A percentile compares a stretch with the other conserved stretches of the same genome.
Conservation (phyloP, 2,888 invertebrate species). For the Apomyelois bistriatella region DNA sequence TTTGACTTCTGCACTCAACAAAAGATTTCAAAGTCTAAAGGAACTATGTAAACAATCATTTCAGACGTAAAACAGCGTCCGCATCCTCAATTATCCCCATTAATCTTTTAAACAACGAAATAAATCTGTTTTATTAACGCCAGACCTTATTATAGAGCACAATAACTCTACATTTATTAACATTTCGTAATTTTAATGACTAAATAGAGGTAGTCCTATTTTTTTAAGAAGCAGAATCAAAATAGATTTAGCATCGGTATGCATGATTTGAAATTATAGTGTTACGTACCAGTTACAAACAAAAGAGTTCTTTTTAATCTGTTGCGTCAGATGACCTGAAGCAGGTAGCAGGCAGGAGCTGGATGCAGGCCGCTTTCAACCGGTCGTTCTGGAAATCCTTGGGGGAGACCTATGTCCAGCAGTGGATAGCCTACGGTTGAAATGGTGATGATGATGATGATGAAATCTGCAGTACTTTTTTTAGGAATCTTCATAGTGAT, state of each 20-base stretch:
- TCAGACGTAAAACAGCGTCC: background rate
- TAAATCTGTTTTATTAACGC: conserved; percentile 9
- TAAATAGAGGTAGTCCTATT: background rate
- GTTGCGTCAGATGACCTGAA: no score
- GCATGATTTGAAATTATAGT: no score
- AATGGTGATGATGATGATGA: no score
- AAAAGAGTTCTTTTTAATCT: no score
- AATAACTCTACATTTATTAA: conserved; percentile 4
- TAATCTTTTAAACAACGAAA: background rate
- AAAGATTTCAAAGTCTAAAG: background rate
- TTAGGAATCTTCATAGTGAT: no score
- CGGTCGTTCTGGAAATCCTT: no score
- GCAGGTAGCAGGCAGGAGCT: no score
- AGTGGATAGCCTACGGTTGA: no score
- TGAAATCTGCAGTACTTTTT: no score
- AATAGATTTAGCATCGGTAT: background rate
- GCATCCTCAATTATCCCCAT: background rate
- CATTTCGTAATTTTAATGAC: background rate
- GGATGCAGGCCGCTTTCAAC: no score
- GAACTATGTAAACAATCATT: background rate
- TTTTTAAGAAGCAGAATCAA: background rate
- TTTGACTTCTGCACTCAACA: background rate
- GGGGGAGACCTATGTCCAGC: no score
- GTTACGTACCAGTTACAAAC: no score
- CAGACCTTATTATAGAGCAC: background rate